Conservation (phyloP, 1,140 invertebrate genomes). For the Oreohelix idahoensis region DNA sequence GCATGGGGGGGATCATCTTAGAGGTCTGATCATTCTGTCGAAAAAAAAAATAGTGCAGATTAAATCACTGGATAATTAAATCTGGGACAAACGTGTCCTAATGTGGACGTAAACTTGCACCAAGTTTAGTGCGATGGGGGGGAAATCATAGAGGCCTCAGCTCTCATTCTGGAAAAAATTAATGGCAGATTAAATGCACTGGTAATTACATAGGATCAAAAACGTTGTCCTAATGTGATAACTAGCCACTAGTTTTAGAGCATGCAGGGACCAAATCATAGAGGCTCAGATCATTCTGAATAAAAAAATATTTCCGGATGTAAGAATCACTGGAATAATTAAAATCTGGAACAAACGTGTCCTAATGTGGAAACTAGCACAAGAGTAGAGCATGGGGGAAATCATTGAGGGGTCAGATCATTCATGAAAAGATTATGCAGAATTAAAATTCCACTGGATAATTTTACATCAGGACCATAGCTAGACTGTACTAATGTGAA, state of each 20-base stretch:
- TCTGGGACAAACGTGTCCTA: too few relatives aligned
- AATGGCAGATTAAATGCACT: too few relatives aligned
- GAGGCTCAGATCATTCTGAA: slow-evolving; percentile 82
- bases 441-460: too few relatives aligned
- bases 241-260: slow-evolving; percentile 81
- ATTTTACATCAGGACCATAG: too few relatives aligned
- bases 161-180: slow-evolving; percentile 75
- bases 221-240: slow-evolving; percentile 72
- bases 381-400: slow-evolving; percentile 89
- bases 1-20: slow-evolving; percentile 85
- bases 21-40: slow-evolving; percentile 81
- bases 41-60: slow-evolving; percentile 12
- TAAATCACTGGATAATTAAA: too few relatives aligned
- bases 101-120: slow-evolving; percentile 76
- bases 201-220: too few relatives aligned
- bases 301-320: neutral
- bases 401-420: slow-evolving; percentile 85
- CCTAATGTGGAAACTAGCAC: too few relatives aligned
- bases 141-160: slow-evolving; percentile 86
- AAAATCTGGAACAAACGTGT: too few relatives aligned
- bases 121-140: slow-evolving; percentile 86
- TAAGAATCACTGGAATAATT: too few relatives aligned
- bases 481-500: slow-evolving; percentile 73
- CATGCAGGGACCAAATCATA: slow-evolving; percentile 84
- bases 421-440: slow-evolving; percentile 70